Evolutionary conservation across 2,113 vertebrate genomes (phyloP).

Genomic region (Coreoperca whiteheadi): DNA sequence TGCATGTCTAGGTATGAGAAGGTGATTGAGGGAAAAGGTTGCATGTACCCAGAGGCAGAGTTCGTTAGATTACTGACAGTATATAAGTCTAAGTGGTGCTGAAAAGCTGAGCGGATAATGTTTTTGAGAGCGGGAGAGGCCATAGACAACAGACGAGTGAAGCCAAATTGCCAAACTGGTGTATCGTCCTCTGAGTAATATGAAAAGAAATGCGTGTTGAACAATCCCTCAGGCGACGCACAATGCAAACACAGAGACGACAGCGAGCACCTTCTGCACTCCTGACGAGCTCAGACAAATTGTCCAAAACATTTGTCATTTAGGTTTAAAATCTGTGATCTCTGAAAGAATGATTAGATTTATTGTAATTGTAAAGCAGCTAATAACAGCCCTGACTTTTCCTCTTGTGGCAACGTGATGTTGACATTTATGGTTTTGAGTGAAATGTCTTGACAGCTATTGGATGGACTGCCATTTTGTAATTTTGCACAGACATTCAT

Average conservation of each 20-base stretch:
- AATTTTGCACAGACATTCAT: neutral
- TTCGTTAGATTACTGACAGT: neutral
- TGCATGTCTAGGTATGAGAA: neutral
- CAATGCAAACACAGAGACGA: neutral
- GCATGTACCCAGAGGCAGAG: neutral
- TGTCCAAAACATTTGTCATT: neutral
- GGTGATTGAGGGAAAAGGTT: neutral
- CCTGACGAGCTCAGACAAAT: neutral
- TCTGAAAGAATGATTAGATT: neutral
- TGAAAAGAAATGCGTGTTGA: neutral
- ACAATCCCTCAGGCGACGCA: neutral
- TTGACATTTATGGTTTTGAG: neutral
- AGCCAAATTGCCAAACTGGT: neutral
- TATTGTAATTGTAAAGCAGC: neutral
- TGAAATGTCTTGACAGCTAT: neutral
- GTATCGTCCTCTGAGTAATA: neutral
- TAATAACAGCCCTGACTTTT: neutral
- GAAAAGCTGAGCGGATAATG: neutral
- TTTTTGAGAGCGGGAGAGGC: neutral
- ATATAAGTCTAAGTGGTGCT: neutral
- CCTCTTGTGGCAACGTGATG: neutral
- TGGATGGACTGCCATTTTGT: too few species aligned
- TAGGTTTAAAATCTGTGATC: neutral
- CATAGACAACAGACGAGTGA: neutral
- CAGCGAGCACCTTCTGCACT: accelerated